Base-by-base conservation (phyloP, 2,888 invertebrate genomes). In the Pammene aurita region DNA sequence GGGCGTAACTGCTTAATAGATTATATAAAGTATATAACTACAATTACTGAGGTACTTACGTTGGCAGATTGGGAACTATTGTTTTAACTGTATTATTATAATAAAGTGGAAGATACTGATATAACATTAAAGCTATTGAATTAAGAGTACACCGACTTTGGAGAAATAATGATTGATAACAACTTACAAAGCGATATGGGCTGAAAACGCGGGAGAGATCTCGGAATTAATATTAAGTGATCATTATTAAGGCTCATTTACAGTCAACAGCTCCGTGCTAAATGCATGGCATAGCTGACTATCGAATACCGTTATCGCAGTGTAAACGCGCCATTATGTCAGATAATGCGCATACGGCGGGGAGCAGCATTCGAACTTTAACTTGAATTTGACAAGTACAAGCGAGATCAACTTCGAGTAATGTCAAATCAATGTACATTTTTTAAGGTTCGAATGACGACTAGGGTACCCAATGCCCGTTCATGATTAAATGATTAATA, bases 91-190 rank as follows among this genome's bases (percentile, higher is more conserved):
- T 85, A 80, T 76, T 78, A 81, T 80, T 88, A 89, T 80, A 80
- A 82, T 82, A 82, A 84, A 83, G 83, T 90, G 90, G 92, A 90
- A 90, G 90, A 91, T 90, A 90, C 87, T 90, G 90, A 78, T 83
- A 82, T 89, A 87, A 87, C 85, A 89, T 92, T 92, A 92, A 92
- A 92, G 91, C 92, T 92, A 91, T 88, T 84, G 83, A 80, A 80
- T 84, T 84, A 86, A 84, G 88, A 86, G 84, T 85, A 87, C 77
- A 88, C 85, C 91, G 89, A 90, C 85, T 78, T 80, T 77, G 71
- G 72, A 74, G 73, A 74, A 74, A 77, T 76, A 71, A 74, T 75
- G 76, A 77, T 78, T 74, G 75, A 79, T 78, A 79, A 79, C 77
- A 74, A 72, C 75, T 74, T 76, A 75, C 65, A 62, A 63, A 58